phyloP scores from a whole-genome alignment of 2,113 vertebrate species.

The Euleptes europaea region DNA sequence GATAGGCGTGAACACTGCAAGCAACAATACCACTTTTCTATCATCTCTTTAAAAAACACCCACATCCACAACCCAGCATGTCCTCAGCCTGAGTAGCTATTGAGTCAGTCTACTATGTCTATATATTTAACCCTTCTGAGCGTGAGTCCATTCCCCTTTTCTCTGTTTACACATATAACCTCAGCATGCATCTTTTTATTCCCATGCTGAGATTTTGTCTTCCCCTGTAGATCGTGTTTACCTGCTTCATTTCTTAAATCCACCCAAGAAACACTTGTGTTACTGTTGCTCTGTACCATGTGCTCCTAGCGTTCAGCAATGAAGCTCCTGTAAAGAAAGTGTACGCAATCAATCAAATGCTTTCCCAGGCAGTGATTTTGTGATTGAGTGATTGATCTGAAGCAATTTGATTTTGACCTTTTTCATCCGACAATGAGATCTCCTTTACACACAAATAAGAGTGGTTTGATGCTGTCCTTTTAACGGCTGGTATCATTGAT shows the following conservation, averaged over 20 bases:
- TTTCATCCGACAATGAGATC: conserved; percentile 34
- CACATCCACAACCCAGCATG: too few relatives aligned
- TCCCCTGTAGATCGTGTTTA: background rate
- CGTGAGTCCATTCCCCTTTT: background rate
- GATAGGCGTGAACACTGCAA: background rate
- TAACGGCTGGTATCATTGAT: background rate
- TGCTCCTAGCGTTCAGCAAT: background rate
- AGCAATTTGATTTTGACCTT: conserved; percentile 38
- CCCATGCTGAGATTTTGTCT: background rate
- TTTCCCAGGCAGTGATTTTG: background rate
- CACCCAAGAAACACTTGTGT: background rate
- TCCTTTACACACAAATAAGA: conserved; percentile 25
- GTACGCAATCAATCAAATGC: background rate
- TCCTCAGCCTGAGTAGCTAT: too few relatives aligned
- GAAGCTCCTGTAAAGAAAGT: fast-evolving
- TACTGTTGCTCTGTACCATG: background rate
- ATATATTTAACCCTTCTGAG: background rate
- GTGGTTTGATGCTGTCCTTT: background rate
- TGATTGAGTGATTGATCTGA: conserved; percentile 11
- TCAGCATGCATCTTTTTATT: fast-evolving
- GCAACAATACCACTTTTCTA: background rate
- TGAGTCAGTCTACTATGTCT: background rate
- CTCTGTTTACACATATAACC: fast-evolving
- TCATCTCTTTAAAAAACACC: background rate
- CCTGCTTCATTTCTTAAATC: background rate